These are phyloP conservation scores for Monarcha castaneiventris DNA, from an alignment of 2,113 vertebrate genomes.

Conservation along the genomic window DNA sequence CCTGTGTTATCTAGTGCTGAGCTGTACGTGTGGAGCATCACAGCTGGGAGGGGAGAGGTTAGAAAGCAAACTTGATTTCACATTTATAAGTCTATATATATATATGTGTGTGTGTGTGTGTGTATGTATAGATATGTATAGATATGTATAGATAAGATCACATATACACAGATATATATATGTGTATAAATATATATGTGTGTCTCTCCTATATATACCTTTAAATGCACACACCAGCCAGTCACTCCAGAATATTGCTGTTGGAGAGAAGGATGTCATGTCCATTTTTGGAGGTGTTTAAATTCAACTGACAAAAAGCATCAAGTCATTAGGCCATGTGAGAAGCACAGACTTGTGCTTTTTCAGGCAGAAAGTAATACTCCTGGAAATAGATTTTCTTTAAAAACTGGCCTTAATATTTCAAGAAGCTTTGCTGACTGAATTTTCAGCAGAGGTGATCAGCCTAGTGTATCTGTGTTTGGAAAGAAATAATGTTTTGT, in stretches of 20 bases:
- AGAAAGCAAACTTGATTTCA: neutral
- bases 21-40: neutral
- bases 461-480: neutral
- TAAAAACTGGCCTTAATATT: neutral
- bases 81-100: neutral
- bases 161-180: neutral
- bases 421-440: neutral
- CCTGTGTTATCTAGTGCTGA: fast-evolving
- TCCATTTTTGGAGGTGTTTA: neutral
- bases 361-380: neutral
- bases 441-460: neutral
- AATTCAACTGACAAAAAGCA: neutral
- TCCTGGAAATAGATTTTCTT: neutral
- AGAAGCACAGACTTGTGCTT: neutral
- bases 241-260: neutral
- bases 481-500: neutral
- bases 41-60: neutral
- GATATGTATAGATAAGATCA: neutral
- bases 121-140: no score
- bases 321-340: neutral
- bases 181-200: neutral
- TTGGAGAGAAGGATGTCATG: neutral
- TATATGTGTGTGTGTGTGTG: neutral
- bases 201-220: neutral
- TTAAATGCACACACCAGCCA: neutral